Evolutionary conservation across 1,140 invertebrate species (phyloP).

Genomic region (Scaptomyza hsui): DNA sequence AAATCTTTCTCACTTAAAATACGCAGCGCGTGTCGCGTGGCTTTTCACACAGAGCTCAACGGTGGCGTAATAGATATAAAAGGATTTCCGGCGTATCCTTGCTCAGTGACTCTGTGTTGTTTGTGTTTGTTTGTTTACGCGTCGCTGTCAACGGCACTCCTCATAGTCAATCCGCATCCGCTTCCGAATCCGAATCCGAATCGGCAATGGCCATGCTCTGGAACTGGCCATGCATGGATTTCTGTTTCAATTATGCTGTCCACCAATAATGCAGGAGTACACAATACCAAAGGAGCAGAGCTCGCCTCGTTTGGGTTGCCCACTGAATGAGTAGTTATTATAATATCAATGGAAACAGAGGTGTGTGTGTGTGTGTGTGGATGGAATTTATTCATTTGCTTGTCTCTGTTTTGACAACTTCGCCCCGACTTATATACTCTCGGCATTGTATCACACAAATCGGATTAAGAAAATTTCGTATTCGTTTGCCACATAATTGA

Average conservation of each 20-base stretch:
- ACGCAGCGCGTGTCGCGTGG: slow-evolving; percentile 37
- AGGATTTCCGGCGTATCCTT: slow-evolving; percentile 42
- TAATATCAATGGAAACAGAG: slow-evolving; percentile 73
- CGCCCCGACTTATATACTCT: slow-evolving; percentile 18
- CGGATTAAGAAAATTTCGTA: slow-evolving; percentile 83
- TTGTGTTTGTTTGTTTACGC: slow-evolving; percentile 47
- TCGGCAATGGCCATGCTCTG: slow-evolving; percentile 26
- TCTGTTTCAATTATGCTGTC: slow-evolving; percentile 78
- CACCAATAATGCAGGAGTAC: slow-evolving; percentile 14
- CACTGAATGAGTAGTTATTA: slow-evolving; percentile 59
- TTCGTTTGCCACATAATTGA: slow-evolving; percentile 80
- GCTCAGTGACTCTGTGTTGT: slow-evolving; percentile 35
- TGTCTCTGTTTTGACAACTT: slow-evolving; percentile 78
- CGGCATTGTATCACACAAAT: slow-evolving; percentile 76
- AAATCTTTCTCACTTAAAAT: slow-evolving; percentile 12
- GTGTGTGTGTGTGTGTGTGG: slow-evolving; percentile 55
- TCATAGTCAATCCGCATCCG: slow-evolving; percentile 52
- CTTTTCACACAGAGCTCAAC: slow-evolving; percentile 54
- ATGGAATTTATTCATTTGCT: slow-evolving; percentile 73
- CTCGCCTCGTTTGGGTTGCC: background rate
- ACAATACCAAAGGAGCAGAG: background rate
- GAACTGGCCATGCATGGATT: slow-evolving; percentile 72
- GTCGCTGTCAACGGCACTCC: slow-evolving; percentile 54
- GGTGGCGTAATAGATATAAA: slow-evolving; percentile 67
- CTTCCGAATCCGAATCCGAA: slow-evolving; percentile 4